These are phyloP conservation scores for Grallaria varia DNA, from an alignment of 2,113 vertebrate species.

Conservation along the genomic window DNA sequence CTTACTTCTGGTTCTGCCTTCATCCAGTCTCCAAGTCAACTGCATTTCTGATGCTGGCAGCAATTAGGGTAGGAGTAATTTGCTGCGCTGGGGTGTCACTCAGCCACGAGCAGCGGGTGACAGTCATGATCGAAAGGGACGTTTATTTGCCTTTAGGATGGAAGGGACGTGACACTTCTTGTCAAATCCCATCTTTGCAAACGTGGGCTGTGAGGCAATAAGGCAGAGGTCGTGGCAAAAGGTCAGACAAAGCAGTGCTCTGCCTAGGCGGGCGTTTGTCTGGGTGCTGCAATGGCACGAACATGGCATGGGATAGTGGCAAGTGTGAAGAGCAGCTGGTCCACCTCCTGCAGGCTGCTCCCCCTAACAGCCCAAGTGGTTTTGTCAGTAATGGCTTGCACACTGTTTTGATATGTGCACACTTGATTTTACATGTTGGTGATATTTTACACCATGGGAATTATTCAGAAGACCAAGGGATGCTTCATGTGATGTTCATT, in stretches of 20 bases:
- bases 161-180: conserved; percentile 25
- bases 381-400: neutral
- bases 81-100: neutral
- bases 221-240: conserved; percentile 21
- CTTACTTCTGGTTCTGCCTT: neutral
- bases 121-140: neutral
- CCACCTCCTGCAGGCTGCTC: neutral
- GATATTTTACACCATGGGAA: neutral
- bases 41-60: neutral
- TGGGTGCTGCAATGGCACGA: fast-evolving
- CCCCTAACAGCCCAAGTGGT: neutral
- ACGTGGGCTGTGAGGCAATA: neutral
- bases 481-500: neutral
- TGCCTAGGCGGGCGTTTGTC: fast-evolving
- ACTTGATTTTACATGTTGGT: neutral
- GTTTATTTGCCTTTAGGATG: conserved; percentile 24
- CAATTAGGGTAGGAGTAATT: conserved; percentile 35
- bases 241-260: neutral
- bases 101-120: neutral
- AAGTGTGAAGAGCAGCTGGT: fast-evolving
- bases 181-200: conserved; percentile 36
- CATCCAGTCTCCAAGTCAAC: neutral
- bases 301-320: fast-evolving
- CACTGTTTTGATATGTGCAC: fast-evolving
- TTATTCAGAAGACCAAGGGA: neutral